Conservation (phyloP, 2,797 vertebrate genomes). For the Oreochromis grahami region DNA sequence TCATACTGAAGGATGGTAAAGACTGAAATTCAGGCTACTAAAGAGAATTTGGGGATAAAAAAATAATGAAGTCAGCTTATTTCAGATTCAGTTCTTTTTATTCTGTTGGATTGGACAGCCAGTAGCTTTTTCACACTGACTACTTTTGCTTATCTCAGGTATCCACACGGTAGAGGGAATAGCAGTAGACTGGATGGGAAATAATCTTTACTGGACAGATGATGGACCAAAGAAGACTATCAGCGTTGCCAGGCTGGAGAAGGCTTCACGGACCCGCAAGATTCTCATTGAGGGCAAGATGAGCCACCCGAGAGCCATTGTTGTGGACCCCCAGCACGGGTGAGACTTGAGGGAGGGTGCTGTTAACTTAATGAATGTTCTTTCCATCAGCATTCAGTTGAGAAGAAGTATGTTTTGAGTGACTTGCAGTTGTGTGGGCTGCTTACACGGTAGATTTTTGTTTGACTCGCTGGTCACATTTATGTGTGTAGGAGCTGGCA, state of each 20-base stretch:
- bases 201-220: slow-evolving; percentile 97
- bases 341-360: slow-evolving; percentile 54
- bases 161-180: slow-evolving; percentile 97
- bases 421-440: background rate
- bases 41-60: background rate
- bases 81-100: background rate
- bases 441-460: background rate
- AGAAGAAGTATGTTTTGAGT: background rate
- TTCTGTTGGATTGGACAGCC: background rate
- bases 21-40: background rate
- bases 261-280: slow-evolving; percentile 92
- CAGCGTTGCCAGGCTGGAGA: slow-evolving; percentile 92
- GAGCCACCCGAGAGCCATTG: slow-evolving; percentile 95
- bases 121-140: background rate
- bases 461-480: background rate
- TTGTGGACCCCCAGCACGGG: slow-evolving; percentile 94
- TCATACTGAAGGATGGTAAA: slow-evolving; percentile 90
- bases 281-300: slow-evolving; percentile 95
- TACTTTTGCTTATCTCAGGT: slow-evolving; percentile 68
- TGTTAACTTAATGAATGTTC: background rate
- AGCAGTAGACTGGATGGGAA: slow-evolving; percentile 97
- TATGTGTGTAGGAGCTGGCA: background rate
- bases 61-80: background rate
- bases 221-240: slow-evolving; percentile 97
- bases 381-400: background rate